A percentile compares a stretch with the other conserved stretches of the same genome.
phyloP scores from a whole-genome alignment of 2,888 invertebrate species.

The Cacoxenus indagator region DNA sequence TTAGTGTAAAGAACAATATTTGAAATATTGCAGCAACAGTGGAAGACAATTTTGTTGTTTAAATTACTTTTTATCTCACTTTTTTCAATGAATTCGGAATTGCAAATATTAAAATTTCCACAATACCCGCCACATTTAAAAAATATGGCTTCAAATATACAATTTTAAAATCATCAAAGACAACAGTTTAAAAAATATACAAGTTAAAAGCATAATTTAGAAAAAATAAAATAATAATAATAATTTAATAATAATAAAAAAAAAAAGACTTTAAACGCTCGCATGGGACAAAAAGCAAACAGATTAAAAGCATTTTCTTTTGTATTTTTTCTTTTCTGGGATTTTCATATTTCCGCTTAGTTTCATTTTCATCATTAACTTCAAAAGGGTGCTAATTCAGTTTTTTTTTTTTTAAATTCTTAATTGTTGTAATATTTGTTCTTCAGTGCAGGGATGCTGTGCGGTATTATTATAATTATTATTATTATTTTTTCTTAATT shows the following conservation, averaged over 20 bases:
- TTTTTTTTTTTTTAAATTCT: not conserved
- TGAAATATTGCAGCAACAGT: slow-evolving; percentile 65
- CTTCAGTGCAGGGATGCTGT: not conserved
- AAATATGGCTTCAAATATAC: not conserved
- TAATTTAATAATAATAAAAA: slow-evolving; percentile 21
- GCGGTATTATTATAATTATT: not conserved
- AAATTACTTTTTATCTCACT: slow-evolving; percentile 28
- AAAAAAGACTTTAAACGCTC: slow-evolving; percentile 7
- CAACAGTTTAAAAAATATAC: slow-evolving; percentile 34
- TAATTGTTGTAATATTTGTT: not conserved
- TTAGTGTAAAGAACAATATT: slow-evolving; percentile 39
- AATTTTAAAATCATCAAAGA: slow-evolving; percentile 1
- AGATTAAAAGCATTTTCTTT: slow-evolving; percentile 53
- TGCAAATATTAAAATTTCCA: slow-evolving; percentile 42
- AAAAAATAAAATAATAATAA: slow-evolving; percentile 1
- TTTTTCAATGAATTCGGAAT: not conserved
- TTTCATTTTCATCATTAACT: not conserved
- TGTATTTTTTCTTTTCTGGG: slow-evolving; percentile 24
- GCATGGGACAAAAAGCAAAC: slow-evolving; percentile 36
- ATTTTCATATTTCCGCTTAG: not conserved
- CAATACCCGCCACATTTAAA: slow-evolving; percentile 44
- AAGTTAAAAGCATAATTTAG: slow-evolving; percentile 44
- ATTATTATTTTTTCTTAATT: too few relatives aligned
- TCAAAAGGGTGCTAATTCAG: slow-evolving; percentile 4
- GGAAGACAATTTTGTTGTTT: slow-evolving; percentile 58